A percentile compares a stretch with the other conserved stretches of the same genome.
Conservation (phyloP, 2,113 vertebrate genomes). For the Telmatochromis brichardi region DNA sequence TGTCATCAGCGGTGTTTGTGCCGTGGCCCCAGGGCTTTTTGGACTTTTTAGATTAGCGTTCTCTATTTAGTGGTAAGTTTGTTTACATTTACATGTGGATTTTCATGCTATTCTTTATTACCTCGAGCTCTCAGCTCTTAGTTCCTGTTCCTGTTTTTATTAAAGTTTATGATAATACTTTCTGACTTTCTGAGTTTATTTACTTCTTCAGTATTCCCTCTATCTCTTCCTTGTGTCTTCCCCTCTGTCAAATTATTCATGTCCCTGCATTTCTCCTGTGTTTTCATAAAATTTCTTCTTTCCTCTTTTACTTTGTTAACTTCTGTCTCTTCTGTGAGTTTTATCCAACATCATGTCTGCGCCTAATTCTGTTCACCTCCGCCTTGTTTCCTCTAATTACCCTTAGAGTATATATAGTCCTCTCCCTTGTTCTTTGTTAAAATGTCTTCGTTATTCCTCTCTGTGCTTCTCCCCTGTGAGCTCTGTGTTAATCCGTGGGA, state of each 20-base stretch:
- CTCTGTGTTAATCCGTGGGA: background rate
- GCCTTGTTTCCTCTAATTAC: background rate
- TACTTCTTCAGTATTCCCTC: background rate
- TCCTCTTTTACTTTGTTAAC: background rate
- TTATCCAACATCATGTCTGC: background rate
- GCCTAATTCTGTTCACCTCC: background rate
- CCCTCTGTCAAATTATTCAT: background rate
- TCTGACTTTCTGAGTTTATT: background rate
- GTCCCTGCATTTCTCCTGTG: background rate
- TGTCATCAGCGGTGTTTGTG: background rate
- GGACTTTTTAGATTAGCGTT: background rate
- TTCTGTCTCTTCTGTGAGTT: background rate
- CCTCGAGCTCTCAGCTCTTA: background rate
- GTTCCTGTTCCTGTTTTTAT: background rate
- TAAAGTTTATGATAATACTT: background rate
- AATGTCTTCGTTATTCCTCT: background rate
- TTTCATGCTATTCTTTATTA: background rate
- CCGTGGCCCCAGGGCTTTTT: background rate
- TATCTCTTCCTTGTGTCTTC: background rate
- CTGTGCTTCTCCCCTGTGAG: background rate
- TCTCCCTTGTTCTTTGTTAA: background rate
- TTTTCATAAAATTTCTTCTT: background rate
- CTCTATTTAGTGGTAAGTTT: background rate
- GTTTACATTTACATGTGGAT: background rate
- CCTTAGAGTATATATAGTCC: background rate